These are phyloP conservation scores for Tetropium fuscum DNA, from an alignment of 2,888 invertebrate genomes.

Conservation along the genomic window DNA sequence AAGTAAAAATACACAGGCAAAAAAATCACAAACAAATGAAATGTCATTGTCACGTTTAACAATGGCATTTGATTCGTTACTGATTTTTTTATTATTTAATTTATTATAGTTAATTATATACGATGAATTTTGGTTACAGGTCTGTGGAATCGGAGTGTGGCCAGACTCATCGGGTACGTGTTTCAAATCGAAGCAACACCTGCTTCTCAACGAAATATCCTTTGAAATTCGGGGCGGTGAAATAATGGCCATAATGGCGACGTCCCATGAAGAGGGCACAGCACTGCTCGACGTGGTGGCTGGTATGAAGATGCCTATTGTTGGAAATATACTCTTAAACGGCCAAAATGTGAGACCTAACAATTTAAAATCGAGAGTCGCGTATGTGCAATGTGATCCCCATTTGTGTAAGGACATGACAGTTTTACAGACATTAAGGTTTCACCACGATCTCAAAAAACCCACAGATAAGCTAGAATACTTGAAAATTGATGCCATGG, in stretches of 20 bases:
- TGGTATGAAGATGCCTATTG: slow-evolving; percentile 72
- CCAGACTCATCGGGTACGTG: slow-evolving; percentile 47
- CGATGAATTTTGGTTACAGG: slow-evolving; percentile 39
- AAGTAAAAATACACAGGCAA: too few relatives aligned
- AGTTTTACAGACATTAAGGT: slow-evolving; percentile 88
- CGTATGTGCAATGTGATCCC: slow-evolving; percentile 81
- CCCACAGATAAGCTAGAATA: slow-evolving; percentile 73
- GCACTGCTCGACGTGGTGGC: slow-evolving; percentile 87
- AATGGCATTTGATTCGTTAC: too few relatives aligned
- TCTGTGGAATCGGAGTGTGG: slow-evolving; percentile 54
- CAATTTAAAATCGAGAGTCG: slow-evolving; percentile 78
- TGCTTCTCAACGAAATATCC: slow-evolving; percentile 75
- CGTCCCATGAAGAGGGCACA: slow-evolving; percentile 87
- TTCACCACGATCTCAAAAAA: slow-evolving; percentile 81
- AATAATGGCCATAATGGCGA: slow-evolving; percentile 90
- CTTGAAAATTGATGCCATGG: slow-evolving; percentile 79
- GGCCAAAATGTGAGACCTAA: slow-evolving; percentile 83
- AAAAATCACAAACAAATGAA: too few relatives aligned
- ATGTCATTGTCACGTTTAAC: too few relatives aligned
- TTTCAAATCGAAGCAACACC: slow-evolving; percentile 56
- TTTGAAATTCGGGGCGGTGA: slow-evolving; percentile 94
- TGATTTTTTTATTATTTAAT: too few relatives aligned
- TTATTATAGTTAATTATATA: neutral
- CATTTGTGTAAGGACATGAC: slow-evolving; percentile 89
- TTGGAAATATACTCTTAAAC: slow-evolving; percentile 88